A percentile compares a stretch with the other conserved stretches of the same genome.
Evolutionary conservation across 92 coral and sea anemone species (phyloP).

Genomic region (Paramuricea clavata): DNA sequence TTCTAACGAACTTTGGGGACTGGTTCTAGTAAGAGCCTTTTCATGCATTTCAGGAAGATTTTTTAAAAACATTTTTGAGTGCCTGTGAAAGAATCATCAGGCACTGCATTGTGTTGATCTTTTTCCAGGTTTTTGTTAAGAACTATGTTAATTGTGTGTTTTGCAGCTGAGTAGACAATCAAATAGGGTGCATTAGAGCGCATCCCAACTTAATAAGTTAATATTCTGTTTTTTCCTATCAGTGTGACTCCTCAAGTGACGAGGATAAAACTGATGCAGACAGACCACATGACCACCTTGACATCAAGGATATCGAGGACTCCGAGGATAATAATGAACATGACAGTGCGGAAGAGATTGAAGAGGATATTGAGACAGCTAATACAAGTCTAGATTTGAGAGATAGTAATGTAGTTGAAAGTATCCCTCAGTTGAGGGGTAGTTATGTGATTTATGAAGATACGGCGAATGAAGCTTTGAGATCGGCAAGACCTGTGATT

Average conservation of each 20-base stretch:
- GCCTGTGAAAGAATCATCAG: too few species aligned
- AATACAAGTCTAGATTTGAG: slow-evolving; percentile 82
- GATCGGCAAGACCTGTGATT: slow-evolving; percentile 1
- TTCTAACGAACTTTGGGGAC: too few species aligned
- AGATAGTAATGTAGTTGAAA: slow-evolving; percentile 72
- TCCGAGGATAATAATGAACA: slow-evolving; percentile 51
- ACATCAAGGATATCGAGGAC: slow-evolving; percentile 32
- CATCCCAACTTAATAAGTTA: too few species aligned
- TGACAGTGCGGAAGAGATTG: slow-evolving; percentile 71
- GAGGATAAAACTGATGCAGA: background rate
- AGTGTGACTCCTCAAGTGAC: slow-evolving; percentile 21
- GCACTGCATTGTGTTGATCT: too few species aligned
- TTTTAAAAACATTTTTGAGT: too few species aligned
- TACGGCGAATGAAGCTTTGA: background rate
- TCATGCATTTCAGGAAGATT: too few species aligned
- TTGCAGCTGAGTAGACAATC: too few species aligned
- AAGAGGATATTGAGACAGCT: slow-evolving; percentile 93
- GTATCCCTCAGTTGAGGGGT: slow-evolving; percentile 72
- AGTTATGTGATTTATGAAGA: slow-evolving; percentile 33
- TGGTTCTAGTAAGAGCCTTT: too few species aligned
- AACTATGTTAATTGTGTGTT: too few species aligned
- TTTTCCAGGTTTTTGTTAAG: too few species aligned
- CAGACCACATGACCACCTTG: slow-evolving; percentile 47
- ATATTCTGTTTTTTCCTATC: background rate
- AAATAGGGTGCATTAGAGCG: too few species aligned